Percentiles rank a stretch among this genome's conserved stretches.
Conservation (phyloP, 2,113 vertebrate genomes). For the Lophochroa leadbeateri region DNA sequence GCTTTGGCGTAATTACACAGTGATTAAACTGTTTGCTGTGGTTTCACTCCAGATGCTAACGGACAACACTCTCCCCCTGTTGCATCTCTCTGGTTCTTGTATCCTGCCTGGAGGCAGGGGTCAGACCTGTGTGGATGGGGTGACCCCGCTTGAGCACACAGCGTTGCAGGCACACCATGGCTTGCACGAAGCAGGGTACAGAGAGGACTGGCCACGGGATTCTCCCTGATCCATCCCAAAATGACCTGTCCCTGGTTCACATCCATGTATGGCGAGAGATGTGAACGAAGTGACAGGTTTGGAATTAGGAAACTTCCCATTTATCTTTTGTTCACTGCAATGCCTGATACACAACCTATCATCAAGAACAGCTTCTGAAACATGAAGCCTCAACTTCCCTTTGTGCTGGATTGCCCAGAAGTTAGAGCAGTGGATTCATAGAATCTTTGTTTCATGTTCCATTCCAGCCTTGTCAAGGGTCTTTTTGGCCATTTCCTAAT, state of each 20-base stretch:
- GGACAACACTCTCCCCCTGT: neutral
- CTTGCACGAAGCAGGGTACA: neutral
- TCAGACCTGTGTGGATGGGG: neutral
- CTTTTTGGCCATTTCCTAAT: neutral
- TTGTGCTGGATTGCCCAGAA: too few relatives aligned
- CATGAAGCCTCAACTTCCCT: neutral
- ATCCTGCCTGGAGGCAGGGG: neutral
- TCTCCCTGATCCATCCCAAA: neutral
- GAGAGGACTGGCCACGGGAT: fast-evolving
- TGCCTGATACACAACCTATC: neutral
- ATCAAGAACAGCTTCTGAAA: neutral
- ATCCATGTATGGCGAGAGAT: fast-evolving
- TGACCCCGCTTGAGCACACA: fast-evolving
- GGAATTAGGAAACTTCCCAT: neutral
- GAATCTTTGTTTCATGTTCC: neutral
- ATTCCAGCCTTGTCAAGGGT: neutral
- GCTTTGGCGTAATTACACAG: neutral
- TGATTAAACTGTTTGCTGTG: neutral
- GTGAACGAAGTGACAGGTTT: neutral
- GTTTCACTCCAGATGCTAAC: neutral
- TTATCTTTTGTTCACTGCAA: neutral
- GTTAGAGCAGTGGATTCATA: fast-evolving
- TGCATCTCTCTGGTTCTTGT: neutral
- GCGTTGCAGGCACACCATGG: neutral
- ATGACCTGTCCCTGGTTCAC: neutral